Evolutionary conservation across 1,140 invertebrate genomes (phyloP).

Genomic region (Mya arenaria): DNA sequence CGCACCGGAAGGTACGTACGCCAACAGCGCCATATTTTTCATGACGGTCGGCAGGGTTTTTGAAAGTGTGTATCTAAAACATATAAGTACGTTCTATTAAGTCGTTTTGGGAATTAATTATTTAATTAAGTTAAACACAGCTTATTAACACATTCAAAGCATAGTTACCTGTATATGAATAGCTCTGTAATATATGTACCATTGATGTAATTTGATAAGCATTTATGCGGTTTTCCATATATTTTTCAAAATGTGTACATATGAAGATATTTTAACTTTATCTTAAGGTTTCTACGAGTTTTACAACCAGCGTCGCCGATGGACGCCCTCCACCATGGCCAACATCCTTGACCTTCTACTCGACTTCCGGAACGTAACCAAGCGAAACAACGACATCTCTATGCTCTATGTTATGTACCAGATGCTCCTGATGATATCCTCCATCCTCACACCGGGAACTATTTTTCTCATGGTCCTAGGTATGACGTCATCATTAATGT

Average conservation of each 20-base stretch:
- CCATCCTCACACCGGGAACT: slow-evolving; percentile 85
- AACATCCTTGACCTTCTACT: slow-evolving; percentile 85
- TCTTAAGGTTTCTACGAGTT: slow-evolving; percentile 83
- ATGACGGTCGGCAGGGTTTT: too few species aligned
- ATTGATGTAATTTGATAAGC: too few species aligned
- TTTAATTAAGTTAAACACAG: too few species aligned
- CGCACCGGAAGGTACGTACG: slow-evolving; percentile 83
- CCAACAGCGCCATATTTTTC: too few species aligned
- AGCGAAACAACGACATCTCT: slow-evolving; percentile 68
- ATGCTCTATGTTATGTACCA: slow-evolving; percentile 74
- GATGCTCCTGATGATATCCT: slow-evolving; percentile 81
- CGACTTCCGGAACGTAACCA: slow-evolving; percentile 76
- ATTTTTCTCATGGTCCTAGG: slow-evolving; percentile 84
- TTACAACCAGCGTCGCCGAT: slow-evolving; percentile 85
- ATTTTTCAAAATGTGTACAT: neutral
- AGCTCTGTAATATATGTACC: too few species aligned
- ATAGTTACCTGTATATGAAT: too few species aligned
- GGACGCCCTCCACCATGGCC: slow-evolving; percentile 86
- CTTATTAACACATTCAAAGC: too few species aligned
- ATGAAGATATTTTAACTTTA: neutral
- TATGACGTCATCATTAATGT: too few species aligned
- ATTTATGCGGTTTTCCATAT: neutral
- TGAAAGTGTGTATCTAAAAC: too few species aligned
- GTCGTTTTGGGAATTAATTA: too few species aligned
- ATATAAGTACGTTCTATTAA: too few species aligned